Evolutionary conservation across 2,888 invertebrate genomes (phyloP).

Genomic region (Dendrolimus pini): DNA sequence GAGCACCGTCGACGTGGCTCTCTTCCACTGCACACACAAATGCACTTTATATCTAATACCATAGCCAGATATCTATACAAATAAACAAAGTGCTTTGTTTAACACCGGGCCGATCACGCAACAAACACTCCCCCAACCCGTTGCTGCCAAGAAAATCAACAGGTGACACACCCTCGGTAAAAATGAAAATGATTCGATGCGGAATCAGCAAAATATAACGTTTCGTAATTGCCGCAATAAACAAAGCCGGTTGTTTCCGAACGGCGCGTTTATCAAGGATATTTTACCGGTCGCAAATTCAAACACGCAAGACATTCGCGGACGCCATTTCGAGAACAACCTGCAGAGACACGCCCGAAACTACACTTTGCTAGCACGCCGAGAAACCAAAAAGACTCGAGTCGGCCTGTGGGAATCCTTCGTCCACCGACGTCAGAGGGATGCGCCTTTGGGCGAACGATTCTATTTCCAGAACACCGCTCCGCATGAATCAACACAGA

Average conservation of each 20-base stretch:
- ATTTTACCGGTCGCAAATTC: conserved; percentile 69
- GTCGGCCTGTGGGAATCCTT: conserved; percentile 48
- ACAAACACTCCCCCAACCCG: conserved; percentile 24
- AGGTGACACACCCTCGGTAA: conserved; percentile 65
- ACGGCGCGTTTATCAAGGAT: conserved; percentile 27
- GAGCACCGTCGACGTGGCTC: conserved; percentile 66
- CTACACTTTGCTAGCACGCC: conserved; percentile 12
- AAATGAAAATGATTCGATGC: conserved; percentile 21
- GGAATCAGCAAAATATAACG: conserved; percentile 14
- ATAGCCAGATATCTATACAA: conserved; percentile 10
- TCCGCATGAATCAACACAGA: conserved; percentile 75
- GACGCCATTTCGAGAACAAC: conserved; percentile 68
- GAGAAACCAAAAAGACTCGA: conserved; percentile 9
- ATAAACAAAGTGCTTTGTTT: conserved; percentile 1
- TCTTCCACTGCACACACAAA: conserved; percentile 56
- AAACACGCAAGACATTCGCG: conserved; percentile 58
- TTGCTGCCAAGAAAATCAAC: conserved; percentile 40
- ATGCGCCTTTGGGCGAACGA: conserved; percentile 61
- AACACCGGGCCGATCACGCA: conserved; percentile 35
- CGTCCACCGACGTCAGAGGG: conserved; percentile 46
- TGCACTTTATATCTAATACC: conserved; percentile 11
- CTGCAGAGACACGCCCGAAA: conserved; percentile 61
- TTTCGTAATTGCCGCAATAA: conserved; percentile 16
- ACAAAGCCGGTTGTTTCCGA: conserved; percentile 29
- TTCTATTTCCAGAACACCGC: conserved; percentile 74